These are phyloP conservation scores for Oxycera nigricornis DNA, from an alignment of 2,888 invertebrate species.

Conservation along the genomic window DNA sequence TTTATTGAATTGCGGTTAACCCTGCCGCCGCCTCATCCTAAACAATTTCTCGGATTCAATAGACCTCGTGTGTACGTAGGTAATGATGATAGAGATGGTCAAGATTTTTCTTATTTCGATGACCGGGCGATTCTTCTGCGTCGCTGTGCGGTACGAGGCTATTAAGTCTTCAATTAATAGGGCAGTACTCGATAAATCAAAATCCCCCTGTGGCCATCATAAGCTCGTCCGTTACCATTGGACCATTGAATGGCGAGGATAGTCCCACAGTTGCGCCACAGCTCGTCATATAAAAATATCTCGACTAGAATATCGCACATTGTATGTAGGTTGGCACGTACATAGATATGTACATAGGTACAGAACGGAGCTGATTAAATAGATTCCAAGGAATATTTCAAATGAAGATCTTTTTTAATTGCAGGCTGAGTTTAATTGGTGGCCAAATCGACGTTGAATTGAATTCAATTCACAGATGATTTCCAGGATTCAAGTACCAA, in stretches of 20 bases:
- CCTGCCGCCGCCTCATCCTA: slow-evolving; percentile 17
- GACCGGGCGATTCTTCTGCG: slow-evolving; percentile 1
- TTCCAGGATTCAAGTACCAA: not conserved
- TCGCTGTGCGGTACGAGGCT: slow-evolving; percentile 6
- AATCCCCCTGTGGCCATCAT: slow-evolving; percentile 26
- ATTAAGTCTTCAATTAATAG: slow-evolving; percentile 29
- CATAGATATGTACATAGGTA: too few relatives aligned
- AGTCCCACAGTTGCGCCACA: too few relatives aligned
- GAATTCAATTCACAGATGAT: not conserved
- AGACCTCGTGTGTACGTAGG: not conserved
- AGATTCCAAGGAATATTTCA: not conserved
- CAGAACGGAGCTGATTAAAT: slow-evolving; percentile 6
- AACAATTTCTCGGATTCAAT: slow-evolving; percentile 25
- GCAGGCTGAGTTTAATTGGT: slow-evolving; percentile 17
- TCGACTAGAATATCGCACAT: too few relatives aligned
- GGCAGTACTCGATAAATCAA: slow-evolving; percentile 31
- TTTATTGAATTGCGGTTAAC: slow-evolving; percentile 33
- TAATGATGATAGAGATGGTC: slow-evolving; percentile 10
- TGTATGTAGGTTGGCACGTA: too few relatives aligned
- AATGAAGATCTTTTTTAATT: slow-evolving; percentile 19
- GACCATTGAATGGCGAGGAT: too few relatives aligned
- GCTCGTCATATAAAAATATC: too few relatives aligned
- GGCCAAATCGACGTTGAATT: not conserved
- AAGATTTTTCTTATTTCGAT: slow-evolving; percentile 15
- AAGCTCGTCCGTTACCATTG: not conserved